Base-by-base conservation (phyloP, 92 coral and sea anemone genomes). In the Virgularia gustaviana region DNA sequence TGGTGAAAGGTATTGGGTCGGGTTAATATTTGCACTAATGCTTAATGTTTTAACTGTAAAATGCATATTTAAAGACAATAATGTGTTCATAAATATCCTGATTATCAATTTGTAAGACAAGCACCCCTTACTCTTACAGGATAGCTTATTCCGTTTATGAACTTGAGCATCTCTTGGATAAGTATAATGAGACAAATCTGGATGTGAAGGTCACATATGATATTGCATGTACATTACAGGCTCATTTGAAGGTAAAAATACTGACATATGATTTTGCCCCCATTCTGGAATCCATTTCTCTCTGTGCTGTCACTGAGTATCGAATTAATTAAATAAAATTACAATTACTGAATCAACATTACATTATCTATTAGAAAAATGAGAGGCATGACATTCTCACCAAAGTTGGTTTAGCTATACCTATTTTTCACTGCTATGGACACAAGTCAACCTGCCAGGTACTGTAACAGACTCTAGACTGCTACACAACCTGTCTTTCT, bases 401-500 rank as follows among this genome's bases (percentile, higher is more conserved):
- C 37, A 64, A 24, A 0, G 71, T 64, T 8, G 53, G 42, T 24
- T 24, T 64, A 18, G 71, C 71, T 2, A 42, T 64, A 19, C 71
- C 71, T 15, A 30, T 64, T 19, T 64, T 64, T 27, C 71, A 64
- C 41, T 64, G 27, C 41, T 23, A 64, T 64, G 71, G 71, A 8
- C 71, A 64, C 33, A 64, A 64, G 20, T 64, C 71, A 9, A 11
- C 5, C 25, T 64, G 71, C 42, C 71, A 64, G 53, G 71, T 38
- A 39, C 8, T 39, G 8, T 39, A n/a, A n/a, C n/a, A n/a, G n/a
- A n/a, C n/a, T n/a, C n/a, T n/a, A n/a, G n/a, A n/a, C n/a, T n/a
- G n/a, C n/a, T n/a, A n/a, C n/a, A n/a, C n/a, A n/a, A n/a, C n/a
- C n/a, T n/a, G n/a, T n/a, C n/a, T n/a, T n/a, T n/a, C n/a, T n/a